A percentile compares a stretch with the other conserved stretches of the same genome.
Evolutionary conservation across 2,888 invertebrate genomes (phyloP).

Genomic region (Neria commutata): DNA sequence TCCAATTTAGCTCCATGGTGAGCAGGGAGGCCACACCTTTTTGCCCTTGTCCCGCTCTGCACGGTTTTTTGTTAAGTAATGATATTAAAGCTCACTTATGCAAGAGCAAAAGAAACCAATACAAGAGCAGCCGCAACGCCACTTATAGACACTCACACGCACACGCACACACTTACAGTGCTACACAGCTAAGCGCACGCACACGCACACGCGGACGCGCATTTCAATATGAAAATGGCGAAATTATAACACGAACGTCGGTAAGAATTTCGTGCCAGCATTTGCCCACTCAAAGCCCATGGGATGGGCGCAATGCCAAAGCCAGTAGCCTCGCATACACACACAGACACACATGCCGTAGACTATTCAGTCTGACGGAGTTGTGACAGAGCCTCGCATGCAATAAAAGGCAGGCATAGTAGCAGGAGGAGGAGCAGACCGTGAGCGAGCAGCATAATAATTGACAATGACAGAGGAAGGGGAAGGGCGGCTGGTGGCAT

Average conservation of each 20-base stretch:
- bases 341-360: too few relatives aligned
- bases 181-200: background rate
- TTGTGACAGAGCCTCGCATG: background rate
- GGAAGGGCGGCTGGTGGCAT: background rate
- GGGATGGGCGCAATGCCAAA: too few relatives aligned
- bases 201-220: background rate
- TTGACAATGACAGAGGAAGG: background rate
- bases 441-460: background rate
- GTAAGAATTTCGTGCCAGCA: slow-evolving; percentile 2
- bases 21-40: too few relatives aligned
- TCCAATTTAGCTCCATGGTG: too few relatives aligned
- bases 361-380: too few relatives aligned
- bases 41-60: background rate
- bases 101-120: too few relatives aligned
- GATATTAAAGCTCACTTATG: background rate
- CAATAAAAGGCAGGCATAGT: slow-evolving; percentile 8
- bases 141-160: background rate
- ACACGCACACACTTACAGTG: background rate
- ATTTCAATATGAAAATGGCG: background rate
- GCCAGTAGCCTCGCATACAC: too few relatives aligned
- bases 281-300: background rate
- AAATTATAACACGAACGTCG: slow-evolving; percentile 2
- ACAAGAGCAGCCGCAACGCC: background rate
- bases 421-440: background rate
- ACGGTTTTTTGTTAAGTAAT: background rate